A percentile compares a stretch with the other conserved stretches of the same genome.
Conservation (phyloP, 2,888 invertebrate species). For the Dexiosoma caninum region DNA sequence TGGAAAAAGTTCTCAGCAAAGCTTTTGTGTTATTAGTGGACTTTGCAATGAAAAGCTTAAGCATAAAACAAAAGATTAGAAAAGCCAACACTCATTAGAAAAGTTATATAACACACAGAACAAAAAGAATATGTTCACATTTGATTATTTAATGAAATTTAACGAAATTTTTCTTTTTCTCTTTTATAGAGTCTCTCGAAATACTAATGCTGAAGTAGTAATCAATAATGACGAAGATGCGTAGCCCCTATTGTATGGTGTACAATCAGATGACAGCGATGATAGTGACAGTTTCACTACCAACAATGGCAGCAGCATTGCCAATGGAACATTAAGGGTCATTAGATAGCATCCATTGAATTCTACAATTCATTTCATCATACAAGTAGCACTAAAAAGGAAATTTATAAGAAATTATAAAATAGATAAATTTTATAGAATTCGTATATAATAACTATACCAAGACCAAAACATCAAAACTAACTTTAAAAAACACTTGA, state of each 20-base stretch:
- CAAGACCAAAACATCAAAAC: slow-evolving; percentile 36
- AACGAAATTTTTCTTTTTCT: slow-evolving; percentile 57
- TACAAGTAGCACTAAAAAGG: slow-evolving; percentile 7
- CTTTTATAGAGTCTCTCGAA: slow-evolving; percentile 74
- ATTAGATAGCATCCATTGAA: slow-evolving; percentile 63
- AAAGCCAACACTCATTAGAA: not conserved
- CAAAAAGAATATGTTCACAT: not conserved
- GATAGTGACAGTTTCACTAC: slow-evolving; percentile 68
- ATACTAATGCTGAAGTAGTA: slow-evolving; percentile 68
- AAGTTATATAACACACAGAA: slow-evolving; percentile 9
- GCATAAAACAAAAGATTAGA: not conserved
- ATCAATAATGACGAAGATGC: slow-evolving; percentile 72
- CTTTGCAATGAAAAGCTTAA: too few species aligned
- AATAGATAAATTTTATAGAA: not conserved
- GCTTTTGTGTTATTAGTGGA: not conserved
- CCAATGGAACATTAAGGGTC: slow-evolving; percentile 21
- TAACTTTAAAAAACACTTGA: not conserved
- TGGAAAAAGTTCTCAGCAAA: too few species aligned
- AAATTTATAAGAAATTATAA: not conserved
- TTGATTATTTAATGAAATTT: not conserved
- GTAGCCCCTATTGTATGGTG: slow-evolving; percentile 77
- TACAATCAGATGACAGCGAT: slow-evolving; percentile 74
- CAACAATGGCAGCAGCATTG: slow-evolving; percentile 4
- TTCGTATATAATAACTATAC: slow-evolving; percentile 13
- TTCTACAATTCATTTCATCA: slow-evolving; percentile 12